These are phyloP conservation scores for Dicaeum eximium DNA, from an alignment of 2,113 vertebrate genomes.

Conservation along the genomic window DNA sequence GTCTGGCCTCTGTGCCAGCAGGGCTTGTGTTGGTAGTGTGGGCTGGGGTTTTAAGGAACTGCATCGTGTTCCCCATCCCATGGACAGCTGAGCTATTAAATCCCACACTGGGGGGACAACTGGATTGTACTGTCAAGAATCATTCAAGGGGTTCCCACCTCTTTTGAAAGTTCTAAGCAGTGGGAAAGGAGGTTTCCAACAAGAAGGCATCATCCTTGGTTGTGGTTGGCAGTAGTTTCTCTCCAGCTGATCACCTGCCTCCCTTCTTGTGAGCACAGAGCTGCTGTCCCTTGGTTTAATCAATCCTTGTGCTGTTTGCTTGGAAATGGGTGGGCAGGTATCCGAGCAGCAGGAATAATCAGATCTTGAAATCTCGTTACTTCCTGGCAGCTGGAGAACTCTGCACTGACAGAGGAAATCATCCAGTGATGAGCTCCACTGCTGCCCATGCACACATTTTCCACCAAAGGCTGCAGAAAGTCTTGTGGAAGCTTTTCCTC, in stretches of 20 bases:
- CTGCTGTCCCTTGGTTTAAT: background rate
- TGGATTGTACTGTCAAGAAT: background rate
- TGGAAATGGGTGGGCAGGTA: background rate
- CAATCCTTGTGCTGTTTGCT: background rate
- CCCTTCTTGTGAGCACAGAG: background rate
- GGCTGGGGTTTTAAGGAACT: background rate
- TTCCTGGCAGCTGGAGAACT: background rate
- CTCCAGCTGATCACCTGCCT: background rate
- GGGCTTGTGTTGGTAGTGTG: background rate
- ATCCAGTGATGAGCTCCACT: fast-evolving
- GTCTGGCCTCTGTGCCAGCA: conserved; percentile 13
- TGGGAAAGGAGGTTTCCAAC: background rate
- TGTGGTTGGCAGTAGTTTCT: background rate
- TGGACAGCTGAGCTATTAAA: background rate
- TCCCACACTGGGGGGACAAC: background rate
- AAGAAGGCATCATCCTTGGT: background rate
- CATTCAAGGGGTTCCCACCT: background rate
- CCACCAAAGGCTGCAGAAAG: background rate
- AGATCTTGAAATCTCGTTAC: background rate
- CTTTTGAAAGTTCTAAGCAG: background rate
- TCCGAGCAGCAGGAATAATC: background rate
- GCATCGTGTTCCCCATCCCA: background rate
- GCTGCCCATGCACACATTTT: background rate
- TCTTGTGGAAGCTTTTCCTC: background rate
- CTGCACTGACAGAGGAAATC: background rate